Conservation (phyloP, 1,140 invertebrate genomes). For the Zaprionus ornatus region DNA sequence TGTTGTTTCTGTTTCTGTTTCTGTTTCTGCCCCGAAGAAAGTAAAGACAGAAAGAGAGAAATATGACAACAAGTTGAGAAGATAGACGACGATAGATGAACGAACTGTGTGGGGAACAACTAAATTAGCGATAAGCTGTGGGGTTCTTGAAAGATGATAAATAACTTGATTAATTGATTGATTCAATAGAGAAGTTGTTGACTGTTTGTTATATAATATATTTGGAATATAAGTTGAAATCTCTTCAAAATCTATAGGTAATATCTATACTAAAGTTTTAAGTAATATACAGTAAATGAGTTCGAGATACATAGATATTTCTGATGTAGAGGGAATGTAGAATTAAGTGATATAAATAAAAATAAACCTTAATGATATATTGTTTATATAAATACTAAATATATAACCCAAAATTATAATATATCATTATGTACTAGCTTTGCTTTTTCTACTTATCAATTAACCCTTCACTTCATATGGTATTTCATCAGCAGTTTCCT, state of each 20-base stretch:
- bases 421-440: too few species aligned
- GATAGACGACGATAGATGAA: conserved; percentile 34
- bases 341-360: too few species aligned
- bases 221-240: neutral
- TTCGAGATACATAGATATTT: too few species aligned
- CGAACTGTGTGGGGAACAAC: conserved; percentile 35
- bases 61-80: conserved; percentile 16
- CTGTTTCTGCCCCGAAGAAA: conserved; percentile 60
- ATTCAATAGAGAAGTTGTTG: neutral
- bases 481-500: neutral
- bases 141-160: conserved; percentile 11
- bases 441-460: neutral
- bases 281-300: too few species aligned
- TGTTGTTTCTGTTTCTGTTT: neutral
- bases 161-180: conserved; percentile 11
- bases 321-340: too few species aligned
- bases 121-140: conserved; percentile 26
- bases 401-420: too few species aligned
- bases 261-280: too few species aligned
- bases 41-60: conserved; percentile 16
- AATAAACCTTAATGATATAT: too few species aligned
- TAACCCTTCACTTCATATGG: neutral
- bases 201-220: neutral
- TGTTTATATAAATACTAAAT: too few species aligned
- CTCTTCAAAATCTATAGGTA: too few species aligned